Conservation (phyloP, 2,888 invertebrate genomes). For the Galeruca laticollis region DNA sequence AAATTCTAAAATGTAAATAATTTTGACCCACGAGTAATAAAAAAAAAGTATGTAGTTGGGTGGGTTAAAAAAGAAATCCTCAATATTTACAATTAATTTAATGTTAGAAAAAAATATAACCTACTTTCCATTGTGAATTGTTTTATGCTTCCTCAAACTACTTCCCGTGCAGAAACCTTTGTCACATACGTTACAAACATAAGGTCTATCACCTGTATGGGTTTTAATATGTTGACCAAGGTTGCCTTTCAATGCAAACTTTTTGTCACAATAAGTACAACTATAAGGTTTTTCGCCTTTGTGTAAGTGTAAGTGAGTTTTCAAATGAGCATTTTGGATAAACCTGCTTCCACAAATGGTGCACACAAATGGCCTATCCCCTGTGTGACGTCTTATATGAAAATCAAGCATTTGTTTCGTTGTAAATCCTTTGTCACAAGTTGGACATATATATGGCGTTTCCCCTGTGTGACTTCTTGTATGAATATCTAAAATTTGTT, state of each 20-base stretch:
- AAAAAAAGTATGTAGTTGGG: too few species aligned
- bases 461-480: slow-evolving; percentile 22
- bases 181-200: slow-evolving; percentile 54
- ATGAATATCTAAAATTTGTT: neutral
- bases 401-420: slow-evolving; percentile 63
- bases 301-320: neutral
- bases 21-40: too few species aligned
- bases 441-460: slow-evolving; percentile 58
- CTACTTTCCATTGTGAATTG: neutral
- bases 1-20: too few species aligned
- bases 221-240: slow-evolving; percentile 48
- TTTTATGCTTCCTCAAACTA: slow-evolving; percentile 54
- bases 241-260: slow-evolving; percentile 14
- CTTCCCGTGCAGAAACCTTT: slow-evolving; percentile 57
- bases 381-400: slow-evolving; percentile 66
- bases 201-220: slow-evolving; percentile 61
- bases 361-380: slow-evolving; percentile 68
- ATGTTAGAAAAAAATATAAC: too few species aligned
- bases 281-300: neutral
- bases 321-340: neutral
- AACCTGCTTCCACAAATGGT: slow-evolving; percentile 58
- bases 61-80: too few species aligned
- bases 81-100: too few species aligned
- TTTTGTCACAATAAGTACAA: neutral
- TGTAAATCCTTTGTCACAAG: slow-evolving; percentile 63